phyloP scores from a whole-genome alignment of 2,113 vertebrate species.

The Vombatus ursinus region DNA sequence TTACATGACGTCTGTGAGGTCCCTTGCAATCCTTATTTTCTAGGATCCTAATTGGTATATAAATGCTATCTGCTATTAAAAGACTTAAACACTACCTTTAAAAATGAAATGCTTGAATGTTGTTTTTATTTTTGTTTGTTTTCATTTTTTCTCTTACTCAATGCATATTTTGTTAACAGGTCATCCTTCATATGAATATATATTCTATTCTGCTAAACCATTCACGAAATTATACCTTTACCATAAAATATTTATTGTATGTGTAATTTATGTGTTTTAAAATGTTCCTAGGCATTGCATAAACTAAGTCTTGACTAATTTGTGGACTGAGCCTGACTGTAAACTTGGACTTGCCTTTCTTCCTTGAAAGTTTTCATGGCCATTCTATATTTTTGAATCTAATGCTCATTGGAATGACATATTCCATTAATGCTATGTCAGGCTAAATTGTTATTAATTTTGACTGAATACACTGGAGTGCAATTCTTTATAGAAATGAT shows the following conservation, averaged over 20 bases:
- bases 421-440: slow-evolving; percentile 51
- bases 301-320: background rate
- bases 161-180: background rate
- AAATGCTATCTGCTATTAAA: no score
- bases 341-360: slow-evolving; percentile 13
- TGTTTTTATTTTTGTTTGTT: no score
- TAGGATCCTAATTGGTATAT: no score
- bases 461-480: slow-evolving; percentile 53
- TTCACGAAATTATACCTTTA: background rate
- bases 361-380: slow-evolving; percentile 8
- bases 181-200: background rate
- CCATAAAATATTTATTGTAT: slow-evolving; percentile 34
- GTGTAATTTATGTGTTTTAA: slow-evolving; percentile 33
- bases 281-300: background rate
- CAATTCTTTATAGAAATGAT: slow-evolving; percentile 56
- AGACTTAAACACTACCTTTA: no score
- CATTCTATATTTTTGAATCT: slow-evolving; percentile 14
- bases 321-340: slow-evolving; percentile 3
- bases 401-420: slow-evolving; percentile 54
- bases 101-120: no score
- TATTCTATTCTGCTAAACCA: slow-evolving; percentile 8
- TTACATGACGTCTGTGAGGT: no score
- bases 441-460: slow-evolving; percentile 55
- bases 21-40: no score
- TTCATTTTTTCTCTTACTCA: no score